A percentile compares a stretch with the other conserved stretches of the same genome.
These are phyloP conservation scores for Alosa sapidissima DNA, from an alignment of 2,797 vertebrate species.

Conservation along the genomic window DNA sequence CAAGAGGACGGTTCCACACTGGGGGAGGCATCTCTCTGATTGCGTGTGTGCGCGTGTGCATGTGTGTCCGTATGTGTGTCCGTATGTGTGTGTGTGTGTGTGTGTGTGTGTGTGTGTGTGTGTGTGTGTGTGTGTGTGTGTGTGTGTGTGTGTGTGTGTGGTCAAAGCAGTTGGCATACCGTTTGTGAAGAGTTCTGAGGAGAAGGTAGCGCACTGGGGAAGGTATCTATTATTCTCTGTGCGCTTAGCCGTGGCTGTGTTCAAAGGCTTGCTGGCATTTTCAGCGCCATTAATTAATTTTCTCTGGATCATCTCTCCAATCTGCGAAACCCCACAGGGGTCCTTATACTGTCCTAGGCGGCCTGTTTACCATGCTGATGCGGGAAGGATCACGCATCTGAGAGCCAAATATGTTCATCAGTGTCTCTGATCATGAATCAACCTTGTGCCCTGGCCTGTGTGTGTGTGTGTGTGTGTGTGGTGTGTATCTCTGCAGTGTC, in stretches of 20 bases:
- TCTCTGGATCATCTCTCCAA: not conserved
- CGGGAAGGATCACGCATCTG: not conserved
- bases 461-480: not conserved
- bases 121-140: not conserved
- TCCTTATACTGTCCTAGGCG: not conserved
- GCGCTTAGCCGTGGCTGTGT: not conserved
- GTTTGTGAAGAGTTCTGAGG: not conserved
- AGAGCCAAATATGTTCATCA: too few species aligned
- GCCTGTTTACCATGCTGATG: not conserved
- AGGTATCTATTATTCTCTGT: slow-evolving; percentile 12
- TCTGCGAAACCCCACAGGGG: not conserved
- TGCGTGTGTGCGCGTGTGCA: not conserved
- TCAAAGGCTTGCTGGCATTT: slow-evolving; percentile 19
- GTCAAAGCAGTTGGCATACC: not conserved
- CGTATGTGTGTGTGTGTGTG: not conserved
- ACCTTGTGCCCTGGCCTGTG: not conserved
- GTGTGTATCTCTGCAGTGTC: not conserved
- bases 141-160: not conserved
- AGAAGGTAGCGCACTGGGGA: not conserved
- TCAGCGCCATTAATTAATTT: not conserved
- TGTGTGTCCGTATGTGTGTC: not conserved
- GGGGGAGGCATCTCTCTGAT: not conserved
- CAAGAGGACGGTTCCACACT: too few species aligned
- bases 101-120: not conserved
- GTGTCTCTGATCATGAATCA: not conserved